phyloP scores from a whole-genome alignment of 2,797 vertebrate species.

The Epinephelus awoara region DNA sequence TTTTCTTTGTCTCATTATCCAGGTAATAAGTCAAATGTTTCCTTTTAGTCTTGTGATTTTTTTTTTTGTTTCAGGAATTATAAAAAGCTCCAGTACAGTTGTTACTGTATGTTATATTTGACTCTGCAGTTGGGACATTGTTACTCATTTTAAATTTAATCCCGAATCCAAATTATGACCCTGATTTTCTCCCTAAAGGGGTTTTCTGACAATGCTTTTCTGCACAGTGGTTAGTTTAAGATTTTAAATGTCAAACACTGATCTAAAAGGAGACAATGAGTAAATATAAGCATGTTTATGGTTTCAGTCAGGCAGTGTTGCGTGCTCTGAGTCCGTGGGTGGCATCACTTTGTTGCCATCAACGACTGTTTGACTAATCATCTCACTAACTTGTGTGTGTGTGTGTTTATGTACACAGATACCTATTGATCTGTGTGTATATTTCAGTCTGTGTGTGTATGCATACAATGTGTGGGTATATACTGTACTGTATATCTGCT shows the following conservation, averaged over 20 bases:
- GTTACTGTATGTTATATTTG: not conserved
- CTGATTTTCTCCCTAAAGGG: not conserved
- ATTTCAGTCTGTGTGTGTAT: too few species aligned
- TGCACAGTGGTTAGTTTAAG: not conserved
- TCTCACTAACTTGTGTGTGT: constrained; percentile 17
- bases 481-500: too few species aligned
- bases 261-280: constrained; percentile 53
- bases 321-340: constrained; percentile 59
- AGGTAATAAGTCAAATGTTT: not conserved
- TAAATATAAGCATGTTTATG: constrained; percentile 73
- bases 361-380: constrained; percentile 60
- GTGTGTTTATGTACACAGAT: not conserved
- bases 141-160: not conserved
- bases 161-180: not conserved
- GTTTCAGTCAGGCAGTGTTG: constrained; percentile 60
- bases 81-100: too few species aligned
- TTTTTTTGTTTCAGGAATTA: not conserved
- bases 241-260: constrained; percentile 49
- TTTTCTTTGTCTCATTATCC: not conserved
- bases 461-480: not conserved
- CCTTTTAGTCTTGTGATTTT: not conserved
- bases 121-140: constrained; percentile 1
- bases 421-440: not conserved
- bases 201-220: not conserved
- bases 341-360: constrained; percentile 59